Percentiles rank a stretch among this genome's conserved stretches.
These are phyloP conservation scores for Gymnogyps californianus DNA, from an alignment of 2,113 vertebrate genomes.

Conservation along the genomic window DNA sequence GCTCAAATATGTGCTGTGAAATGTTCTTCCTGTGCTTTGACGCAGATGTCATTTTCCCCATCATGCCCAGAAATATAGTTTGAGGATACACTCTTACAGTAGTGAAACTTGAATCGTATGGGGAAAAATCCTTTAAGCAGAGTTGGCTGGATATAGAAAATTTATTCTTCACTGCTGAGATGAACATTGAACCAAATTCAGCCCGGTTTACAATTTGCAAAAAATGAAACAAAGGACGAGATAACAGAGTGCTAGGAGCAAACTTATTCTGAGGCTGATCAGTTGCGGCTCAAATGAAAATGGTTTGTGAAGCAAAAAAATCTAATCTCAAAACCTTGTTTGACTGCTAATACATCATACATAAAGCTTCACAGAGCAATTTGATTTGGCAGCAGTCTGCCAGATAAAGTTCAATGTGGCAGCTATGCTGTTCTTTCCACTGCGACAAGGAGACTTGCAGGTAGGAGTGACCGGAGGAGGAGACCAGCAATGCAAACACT, in stretches of 20 bases:
- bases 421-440: neutral
- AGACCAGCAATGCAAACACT: accelerated
- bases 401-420: neutral
- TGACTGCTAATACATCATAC: neutral
- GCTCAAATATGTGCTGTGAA: neutral
- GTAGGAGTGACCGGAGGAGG: accelerated
- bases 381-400: neutral
- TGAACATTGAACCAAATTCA: neutral
- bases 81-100: neutral
- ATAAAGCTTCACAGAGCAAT: too few species aligned
- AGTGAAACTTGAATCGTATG: neutral
- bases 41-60: accelerated
- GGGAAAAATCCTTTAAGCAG: neutral
- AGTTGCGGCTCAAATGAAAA: neutral
- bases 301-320: neutral
- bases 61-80: neutral
- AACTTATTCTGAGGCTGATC: neutral
- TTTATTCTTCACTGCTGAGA: too few species aligned
- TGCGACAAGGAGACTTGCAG: too few species aligned
- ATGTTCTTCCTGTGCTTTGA: neutral
- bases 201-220: neutral
- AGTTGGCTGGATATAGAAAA: neutral
- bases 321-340: neutral
- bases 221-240: neutral
- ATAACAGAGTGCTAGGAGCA: neutral